Conservation (phyloP, 2,888 invertebrate species). For the Chloromyia formosa region DNA sequence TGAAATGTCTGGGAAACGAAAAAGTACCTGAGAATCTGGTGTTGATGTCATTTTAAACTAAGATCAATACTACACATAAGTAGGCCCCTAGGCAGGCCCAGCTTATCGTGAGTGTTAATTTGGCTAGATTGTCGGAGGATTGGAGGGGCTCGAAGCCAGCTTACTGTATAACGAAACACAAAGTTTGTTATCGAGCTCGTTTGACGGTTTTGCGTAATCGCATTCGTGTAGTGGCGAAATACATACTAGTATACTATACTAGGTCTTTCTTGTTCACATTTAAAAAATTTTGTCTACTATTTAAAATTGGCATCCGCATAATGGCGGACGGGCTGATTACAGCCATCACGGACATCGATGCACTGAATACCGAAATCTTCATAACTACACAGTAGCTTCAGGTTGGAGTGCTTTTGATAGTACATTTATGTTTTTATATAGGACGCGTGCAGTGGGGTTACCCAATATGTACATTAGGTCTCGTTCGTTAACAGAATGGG, state of each 20-base stretch:
- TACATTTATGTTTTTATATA: not conserved
- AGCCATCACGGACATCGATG: no score
- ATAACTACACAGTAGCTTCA: not conserved
- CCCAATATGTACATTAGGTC: not conserved
- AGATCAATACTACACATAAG: not conserved
- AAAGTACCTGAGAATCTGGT: constrained; percentile 6
- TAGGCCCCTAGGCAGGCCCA: not conserved
- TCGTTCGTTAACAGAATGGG: not conserved
- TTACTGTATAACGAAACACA: constrained; percentile 1
- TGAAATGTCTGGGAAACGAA: not conserved
- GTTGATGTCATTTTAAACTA: not conserved
- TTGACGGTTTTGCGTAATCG: constrained; percentile 19
- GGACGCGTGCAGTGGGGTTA: not conserved
- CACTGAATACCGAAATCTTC: not conserved
- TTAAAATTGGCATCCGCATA: no score
- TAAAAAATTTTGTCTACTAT: no score
- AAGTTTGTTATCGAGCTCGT: constrained; percentile 10
- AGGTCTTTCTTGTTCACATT: no score
- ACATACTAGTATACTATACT: no score
- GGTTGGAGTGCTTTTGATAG: not conserved
- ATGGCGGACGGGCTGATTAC: no score
- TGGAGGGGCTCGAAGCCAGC: not conserved
- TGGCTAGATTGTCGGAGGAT: not conserved
- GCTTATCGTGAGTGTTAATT: not conserved
- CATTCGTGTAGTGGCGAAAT: not conserved